Evolutionary conservation across 1,140 invertebrate genomes (phyloP).

Genomic region (Ephestia elutella): DNA sequence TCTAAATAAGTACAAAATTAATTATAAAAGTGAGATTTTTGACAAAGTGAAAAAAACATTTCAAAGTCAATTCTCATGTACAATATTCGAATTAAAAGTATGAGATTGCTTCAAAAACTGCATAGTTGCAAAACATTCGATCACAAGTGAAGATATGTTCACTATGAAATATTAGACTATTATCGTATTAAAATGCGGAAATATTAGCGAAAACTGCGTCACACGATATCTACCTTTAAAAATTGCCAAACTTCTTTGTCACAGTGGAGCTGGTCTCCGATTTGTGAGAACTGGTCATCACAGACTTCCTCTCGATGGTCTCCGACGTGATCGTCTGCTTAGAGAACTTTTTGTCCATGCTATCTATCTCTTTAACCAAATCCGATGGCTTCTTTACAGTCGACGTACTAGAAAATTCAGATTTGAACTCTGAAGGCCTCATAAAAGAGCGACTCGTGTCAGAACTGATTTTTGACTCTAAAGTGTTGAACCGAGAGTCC

Average conservation of each 20-base stretch:
- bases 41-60: too few relatives aligned
- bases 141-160: too few relatives aligned
- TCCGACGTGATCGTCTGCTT: constrained; percentile 71
- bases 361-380: constrained; percentile 62
- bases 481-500: constrained; percentile 62
- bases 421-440: constrained; percentile 66
- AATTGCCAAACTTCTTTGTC: constrained; percentile 73
- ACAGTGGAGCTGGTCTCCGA: constrained; percentile 69
- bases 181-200: not conserved
- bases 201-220: not conserved
- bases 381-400: constrained; percentile 56
- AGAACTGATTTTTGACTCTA: constrained; percentile 65
- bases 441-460: constrained; percentile 72
- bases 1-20: too few relatives aligned
- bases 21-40: too few relatives aligned
- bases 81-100: too few relatives aligned
- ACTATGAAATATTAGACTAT: too few relatives aligned
- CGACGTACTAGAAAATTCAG: constrained; percentile 42
- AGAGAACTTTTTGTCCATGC: constrained; percentile 63
- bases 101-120: too few relatives aligned
- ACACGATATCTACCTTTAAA: constrained; percentile 41
- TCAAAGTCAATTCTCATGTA: too few relatives aligned
- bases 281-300: constrained; percentile 72
- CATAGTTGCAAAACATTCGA: too few relatives aligned
- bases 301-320: constrained; percentile 67